Conservation (phyloP, 2,888 invertebrate species). For the Dryocosmus kuriphilus region DNA sequence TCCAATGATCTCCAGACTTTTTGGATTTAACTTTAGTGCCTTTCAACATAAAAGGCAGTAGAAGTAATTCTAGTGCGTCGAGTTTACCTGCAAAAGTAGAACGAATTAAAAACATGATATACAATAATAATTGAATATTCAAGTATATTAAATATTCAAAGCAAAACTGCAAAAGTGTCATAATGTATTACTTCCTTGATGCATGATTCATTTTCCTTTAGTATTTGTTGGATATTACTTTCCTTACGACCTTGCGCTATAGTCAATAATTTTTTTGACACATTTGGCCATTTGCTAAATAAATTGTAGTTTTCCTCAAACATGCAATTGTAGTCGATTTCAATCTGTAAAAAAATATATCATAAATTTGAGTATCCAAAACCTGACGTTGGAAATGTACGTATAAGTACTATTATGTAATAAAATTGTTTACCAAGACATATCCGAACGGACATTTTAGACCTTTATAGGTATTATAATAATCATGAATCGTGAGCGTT, state of each 20-base stretch:
- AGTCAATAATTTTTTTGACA: neutral
- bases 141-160: too few relatives aligned
- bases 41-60: neutral
- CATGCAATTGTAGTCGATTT: neutral
- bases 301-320: neutral
- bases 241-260: neutral
- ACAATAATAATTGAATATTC: too few relatives aligned
- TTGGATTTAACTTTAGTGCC: neutral
- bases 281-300: neutral
- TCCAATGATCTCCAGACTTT: neutral
- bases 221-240: neutral
- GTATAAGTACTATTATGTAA: neutral
- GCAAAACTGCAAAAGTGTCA: too few relatives aligned
- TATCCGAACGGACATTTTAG: neutral
- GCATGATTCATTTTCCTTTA: neutral
- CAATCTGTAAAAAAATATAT: neutral
- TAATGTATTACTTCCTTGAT: neutral
- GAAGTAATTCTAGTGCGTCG: neutral
- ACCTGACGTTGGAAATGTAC: neutral
- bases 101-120: neutral
- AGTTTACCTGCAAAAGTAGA: neutral
- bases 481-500: too few relatives aligned
- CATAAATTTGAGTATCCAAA: neutral
- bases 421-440: neutral
- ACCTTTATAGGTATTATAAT: too few relatives aligned